Conservation (phyloP, 2,113 vertebrate genomes). For the Camelus bactrianus region DNA sequence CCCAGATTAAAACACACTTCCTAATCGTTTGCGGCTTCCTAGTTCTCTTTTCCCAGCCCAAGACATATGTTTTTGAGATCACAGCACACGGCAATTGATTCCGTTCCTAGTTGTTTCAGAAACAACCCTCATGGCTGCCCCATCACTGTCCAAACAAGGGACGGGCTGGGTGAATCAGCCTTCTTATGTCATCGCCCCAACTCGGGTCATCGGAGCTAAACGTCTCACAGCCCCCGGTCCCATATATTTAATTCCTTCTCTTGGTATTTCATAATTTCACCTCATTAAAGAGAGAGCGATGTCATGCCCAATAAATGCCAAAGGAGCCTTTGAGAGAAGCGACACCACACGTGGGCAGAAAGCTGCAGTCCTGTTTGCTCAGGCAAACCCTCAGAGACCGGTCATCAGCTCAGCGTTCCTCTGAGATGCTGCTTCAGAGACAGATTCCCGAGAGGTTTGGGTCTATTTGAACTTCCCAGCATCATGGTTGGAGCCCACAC, state of each 20-base stretch:
- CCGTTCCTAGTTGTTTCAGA: conserved; percentile 47
- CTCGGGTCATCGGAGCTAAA: not conserved
- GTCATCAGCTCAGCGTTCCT: conserved; percentile 48
- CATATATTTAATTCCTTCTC: conserved; percentile 61
- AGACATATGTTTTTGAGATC: not conserved
- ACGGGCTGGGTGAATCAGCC: not conserved
- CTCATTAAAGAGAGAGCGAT: conserved; percentile 38
- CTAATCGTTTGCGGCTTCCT: not conserved
- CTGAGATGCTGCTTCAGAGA: conserved; percentile 57
- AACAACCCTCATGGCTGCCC: conserved; percentile 18
- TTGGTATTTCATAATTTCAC: conserved; percentile 77
- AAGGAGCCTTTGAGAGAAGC: conserved; percentile 35
- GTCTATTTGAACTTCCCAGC: conserved; percentile 54
- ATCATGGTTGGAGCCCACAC: not conserved
- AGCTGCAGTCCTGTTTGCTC: conserved; percentile 32
- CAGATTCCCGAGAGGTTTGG: conserved; percentile 23
- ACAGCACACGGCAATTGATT: not conserved
- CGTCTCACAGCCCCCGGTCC: not conserved
- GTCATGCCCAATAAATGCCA: conserved; percentile 71
- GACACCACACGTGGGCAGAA: conserved; percentile 16
- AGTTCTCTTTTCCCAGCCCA: not conserved
- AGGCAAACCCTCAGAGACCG: conserved; percentile 65
- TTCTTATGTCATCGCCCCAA: not conserved
- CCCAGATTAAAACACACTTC: not conserved
- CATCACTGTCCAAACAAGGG: conserved; percentile 42